These are phyloP conservation scores for Gymnothorax reevesii DNA, from an alignment of 2,797 vertebrate species.

Conservation along the genomic window DNA sequence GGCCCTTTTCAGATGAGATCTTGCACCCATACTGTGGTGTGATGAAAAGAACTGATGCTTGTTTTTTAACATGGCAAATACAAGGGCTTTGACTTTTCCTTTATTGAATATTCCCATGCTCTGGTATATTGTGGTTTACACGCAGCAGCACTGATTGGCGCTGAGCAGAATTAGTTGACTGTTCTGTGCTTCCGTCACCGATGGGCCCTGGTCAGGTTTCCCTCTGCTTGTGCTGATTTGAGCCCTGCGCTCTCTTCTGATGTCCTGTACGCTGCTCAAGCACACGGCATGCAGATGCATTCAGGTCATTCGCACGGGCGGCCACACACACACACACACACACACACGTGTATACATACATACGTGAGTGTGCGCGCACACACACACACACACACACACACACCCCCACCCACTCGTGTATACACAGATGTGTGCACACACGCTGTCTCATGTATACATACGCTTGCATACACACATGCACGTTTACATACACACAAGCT, in stretches of 20 bases:
- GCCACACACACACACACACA: too few species aligned
- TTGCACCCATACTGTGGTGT: background rate
- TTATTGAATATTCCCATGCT: background rate
- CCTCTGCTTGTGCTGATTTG: background rate
- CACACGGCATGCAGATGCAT: background rate
- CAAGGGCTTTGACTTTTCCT: background rate
- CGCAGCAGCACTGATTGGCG: too few species aligned
- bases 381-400: too few species aligned
- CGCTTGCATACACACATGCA: too few species aligned
- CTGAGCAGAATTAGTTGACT: background rate
- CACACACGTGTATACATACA: too few species aligned
- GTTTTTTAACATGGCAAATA: background rate
- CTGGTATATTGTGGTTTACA: background rate
- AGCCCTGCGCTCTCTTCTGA: background rate
- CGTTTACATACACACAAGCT: background rate
- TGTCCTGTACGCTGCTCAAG: background rate
- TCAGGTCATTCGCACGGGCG: too few species aligned
- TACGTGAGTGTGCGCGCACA: too few species aligned
- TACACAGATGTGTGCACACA: too few species aligned
- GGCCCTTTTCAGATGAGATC: too few species aligned
- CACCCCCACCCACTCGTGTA: too few species aligned
- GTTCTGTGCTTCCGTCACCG: background rate
- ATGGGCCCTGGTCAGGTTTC: background rate
- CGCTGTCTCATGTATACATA: too few species aligned
- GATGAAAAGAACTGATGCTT: constrained; percentile 27